Base-by-base conservation (phyloP, 2,113 vertebrate species). In the Proteles cristata region DNA sequence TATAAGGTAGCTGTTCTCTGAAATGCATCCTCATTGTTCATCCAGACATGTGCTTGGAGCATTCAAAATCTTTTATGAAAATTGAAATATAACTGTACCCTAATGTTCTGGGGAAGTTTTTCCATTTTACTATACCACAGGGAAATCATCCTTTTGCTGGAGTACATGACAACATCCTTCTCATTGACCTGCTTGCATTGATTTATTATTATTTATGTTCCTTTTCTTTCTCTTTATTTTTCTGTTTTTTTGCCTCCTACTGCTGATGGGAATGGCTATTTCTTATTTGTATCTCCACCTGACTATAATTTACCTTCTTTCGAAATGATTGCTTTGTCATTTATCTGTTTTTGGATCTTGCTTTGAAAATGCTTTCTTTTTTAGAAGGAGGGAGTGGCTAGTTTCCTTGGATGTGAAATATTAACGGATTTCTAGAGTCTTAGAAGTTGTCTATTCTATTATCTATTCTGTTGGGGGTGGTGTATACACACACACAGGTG, bases 341-440 rank as follows among this genome's bases (percentile, higher is more conserved):
- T 96, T 69, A 39, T 63, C 26, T 92, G 23, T 74, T 73, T 66
- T n/a, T 86, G 50, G 9, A 43, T 92, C 53, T 88, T 84, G 10
- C 65, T 95, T 95, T 96, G 35, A 98, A 97, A 86, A 63, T 66
- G 5, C 10, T 71, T 88, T 92, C 61, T 88, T 35, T 74, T 87
- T 84, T 81, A 33, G 48, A 65, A 71, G 43, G 17, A 95, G 26
- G 68, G 61, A 92, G 16, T 90, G 43, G 35, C 39, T 88, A 8
- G 25, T 94, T 91, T 93, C 31, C 87, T 89, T 84, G 50, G 23
- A 79, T 76, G 65, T 94, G 74, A 96, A 94, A 96, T 85, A 11
- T 92, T 92, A 77, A 45, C 80, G 74, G 25, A 43, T 94, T 68
- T 94, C 87, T 58, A 39, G 73, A 50, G 80, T 77, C n/a, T 1